These are phyloP conservation scores for Hydrophis major DNA, from an alignment of 2,797 vertebrate species.

Conservation along the genomic window DNA sequence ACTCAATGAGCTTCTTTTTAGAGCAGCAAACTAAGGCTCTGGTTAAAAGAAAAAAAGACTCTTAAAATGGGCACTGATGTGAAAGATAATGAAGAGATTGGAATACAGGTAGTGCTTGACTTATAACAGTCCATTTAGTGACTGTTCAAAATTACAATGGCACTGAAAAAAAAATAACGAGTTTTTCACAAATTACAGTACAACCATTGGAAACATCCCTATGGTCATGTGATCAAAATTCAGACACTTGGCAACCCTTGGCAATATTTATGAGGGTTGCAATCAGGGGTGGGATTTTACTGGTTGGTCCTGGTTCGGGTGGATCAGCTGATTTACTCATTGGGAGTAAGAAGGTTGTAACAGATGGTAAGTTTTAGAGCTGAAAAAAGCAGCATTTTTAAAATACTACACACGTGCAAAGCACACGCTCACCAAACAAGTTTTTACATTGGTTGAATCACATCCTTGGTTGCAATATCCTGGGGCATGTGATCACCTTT, in stretches of 20 bases:
- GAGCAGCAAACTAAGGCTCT: not conserved
- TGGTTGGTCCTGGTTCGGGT: too few relatives aligned
- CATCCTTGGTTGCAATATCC: too few relatives aligned
- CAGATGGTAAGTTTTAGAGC: too few relatives aligned
- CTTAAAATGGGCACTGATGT: not conserved
- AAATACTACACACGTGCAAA: too few relatives aligned
- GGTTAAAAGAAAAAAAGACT: not conserved
- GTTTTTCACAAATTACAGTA: not conserved
- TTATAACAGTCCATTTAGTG: not conserved
- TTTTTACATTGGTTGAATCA: too few relatives aligned
- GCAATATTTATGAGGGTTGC: not conserved
- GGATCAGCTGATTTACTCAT: too few relatives aligned
- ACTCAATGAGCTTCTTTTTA: not conserved
- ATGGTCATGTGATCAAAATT: not conserved
- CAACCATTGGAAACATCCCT: not conserved
- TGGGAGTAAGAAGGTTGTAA: too few relatives aligned
- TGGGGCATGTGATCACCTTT: too few relatives aligned
- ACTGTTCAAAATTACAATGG: not conserved
- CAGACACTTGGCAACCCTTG: not conserved
- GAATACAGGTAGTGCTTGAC: not conserved
- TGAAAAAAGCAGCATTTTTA: too few relatives aligned
- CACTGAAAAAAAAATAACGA: not conserved
- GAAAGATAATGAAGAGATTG: not conserved
- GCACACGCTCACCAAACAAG: too few relatives aligned
- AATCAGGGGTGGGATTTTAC: too few relatives aligned